Conservation (phyloP, 2,797 vertebrate genomes). For the Galagoides demidoff region DNA sequence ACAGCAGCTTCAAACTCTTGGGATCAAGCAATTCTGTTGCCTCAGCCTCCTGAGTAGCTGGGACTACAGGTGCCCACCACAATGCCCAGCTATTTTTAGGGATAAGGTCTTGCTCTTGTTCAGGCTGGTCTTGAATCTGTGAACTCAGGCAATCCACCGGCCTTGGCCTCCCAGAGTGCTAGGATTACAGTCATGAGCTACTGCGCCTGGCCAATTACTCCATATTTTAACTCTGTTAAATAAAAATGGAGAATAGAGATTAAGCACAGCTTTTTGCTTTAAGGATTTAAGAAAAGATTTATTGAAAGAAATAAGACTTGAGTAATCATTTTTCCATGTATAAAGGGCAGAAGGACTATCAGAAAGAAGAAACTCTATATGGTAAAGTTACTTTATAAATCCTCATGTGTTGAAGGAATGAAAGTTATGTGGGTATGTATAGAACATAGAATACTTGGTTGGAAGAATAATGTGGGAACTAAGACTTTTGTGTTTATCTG, state of each 20-base stretch:
- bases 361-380: neutral
- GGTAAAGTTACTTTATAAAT: neutral
- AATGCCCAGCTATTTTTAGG: no score
- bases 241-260: neutral
- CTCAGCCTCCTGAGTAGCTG: no score
- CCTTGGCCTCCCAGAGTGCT: no score
- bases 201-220: neutral
- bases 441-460: neutral
- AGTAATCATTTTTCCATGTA: neutral
- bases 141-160: no score
- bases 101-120: no score
- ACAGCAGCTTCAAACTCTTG: no score
- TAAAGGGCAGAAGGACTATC: neutral
- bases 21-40: no score
- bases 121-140: no score
- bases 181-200: no score
- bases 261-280: neutral
- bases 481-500: neutral
- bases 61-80: no score
- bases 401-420: neutral
- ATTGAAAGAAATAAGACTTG: neutral
- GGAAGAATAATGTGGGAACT: neutral
- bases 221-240: neutral
- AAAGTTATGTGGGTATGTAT: neutral
- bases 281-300: neutral